Percentiles rank a stretch among this genome's conserved stretches.
Conservation (phyloP, 2,888 invertebrate genomes). For the Dicycla oo region DNA sequence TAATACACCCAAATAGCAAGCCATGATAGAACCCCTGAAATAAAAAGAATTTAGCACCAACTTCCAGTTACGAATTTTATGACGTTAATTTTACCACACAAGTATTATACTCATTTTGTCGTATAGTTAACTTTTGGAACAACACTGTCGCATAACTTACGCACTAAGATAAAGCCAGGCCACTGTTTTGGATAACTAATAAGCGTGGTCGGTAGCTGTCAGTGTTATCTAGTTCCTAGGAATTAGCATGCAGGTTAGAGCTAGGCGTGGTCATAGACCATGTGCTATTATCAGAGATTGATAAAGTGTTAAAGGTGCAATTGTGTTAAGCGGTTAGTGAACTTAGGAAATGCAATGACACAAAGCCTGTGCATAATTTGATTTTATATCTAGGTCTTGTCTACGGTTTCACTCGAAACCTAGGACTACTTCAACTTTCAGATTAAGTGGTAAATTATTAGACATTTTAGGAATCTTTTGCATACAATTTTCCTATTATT, state of each 20-base stretch:
- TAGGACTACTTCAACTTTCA: neutral
- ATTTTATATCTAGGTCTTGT: neutral
- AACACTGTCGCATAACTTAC: slow-evolving; percentile 37
- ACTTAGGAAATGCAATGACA: neutral
- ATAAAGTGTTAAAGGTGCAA: slow-evolving; percentile 61
- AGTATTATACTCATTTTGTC: neutral
- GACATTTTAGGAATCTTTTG: neutral
- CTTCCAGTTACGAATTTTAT: too few relatives aligned
- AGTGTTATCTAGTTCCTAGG: slow-evolving; percentile 70
- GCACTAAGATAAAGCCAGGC: slow-evolving; percentile 40
- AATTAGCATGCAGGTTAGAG: slow-evolving; percentile 59
- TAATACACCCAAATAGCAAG: too few relatives aligned
- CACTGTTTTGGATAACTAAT: slow-evolving; percentile 57
- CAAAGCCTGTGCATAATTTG: neutral
- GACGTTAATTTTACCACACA: too few relatives aligned
- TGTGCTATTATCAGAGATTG: slow-evolving; percentile 58
- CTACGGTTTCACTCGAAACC: neutral
- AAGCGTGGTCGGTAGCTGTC: slow-evolving; percentile 53
- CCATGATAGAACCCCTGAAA: too few relatives aligned
- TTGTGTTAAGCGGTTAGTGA: slow-evolving; percentile 36
- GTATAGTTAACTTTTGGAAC: slow-evolving; percentile 10
- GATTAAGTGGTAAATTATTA: too few relatives aligned
- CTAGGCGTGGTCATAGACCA: slow-evolving; percentile 55
- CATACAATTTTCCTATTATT: neutral
- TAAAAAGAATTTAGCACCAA: too few relatives aligned